A percentile compares a stretch with the other conserved stretches of the same genome.
These are phyloP conservation scores for Euzetes globulus DNA, from an alignment of 2,888 invertebrate genomes.

Conservation along the genomic window DNA sequence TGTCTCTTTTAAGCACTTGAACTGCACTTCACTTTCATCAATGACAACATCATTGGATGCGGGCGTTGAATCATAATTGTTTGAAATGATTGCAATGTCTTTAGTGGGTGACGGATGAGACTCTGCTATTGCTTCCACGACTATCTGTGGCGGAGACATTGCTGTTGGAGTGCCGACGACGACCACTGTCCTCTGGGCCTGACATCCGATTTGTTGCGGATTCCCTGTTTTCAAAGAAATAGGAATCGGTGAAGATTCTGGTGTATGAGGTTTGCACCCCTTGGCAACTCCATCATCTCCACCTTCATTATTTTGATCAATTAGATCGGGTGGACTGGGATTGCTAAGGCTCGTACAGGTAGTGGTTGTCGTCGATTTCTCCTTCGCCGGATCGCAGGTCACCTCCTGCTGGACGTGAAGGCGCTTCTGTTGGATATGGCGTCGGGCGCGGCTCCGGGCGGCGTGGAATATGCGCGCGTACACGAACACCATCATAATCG, in stretches of 20 bases:
- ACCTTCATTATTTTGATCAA: conserved; percentile 34
- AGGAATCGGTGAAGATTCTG: conserved; percentile 26
- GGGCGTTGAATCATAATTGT: conserved; percentile 15
- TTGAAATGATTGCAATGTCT: conserved; percentile 22
- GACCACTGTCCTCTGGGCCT: not conserved
- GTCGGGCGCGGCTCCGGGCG: conserved; percentile 79
- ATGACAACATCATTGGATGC: not conserved
- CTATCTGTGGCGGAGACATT: conserved; percentile 39
- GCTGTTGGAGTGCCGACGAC: conserved; percentile 35
- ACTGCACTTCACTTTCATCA: conserved; percentile 9
- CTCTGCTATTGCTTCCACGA: conserved; percentile 40
- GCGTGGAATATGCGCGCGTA: conserved; percentile 98
- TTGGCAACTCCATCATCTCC: conserved; percentile 28
- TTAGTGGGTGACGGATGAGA: conserved; percentile 3
- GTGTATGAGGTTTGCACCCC: conserved; percentile 8
- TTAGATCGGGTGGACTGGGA: conserved; percentile 41
- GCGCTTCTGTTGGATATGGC: conserved; percentile 55
- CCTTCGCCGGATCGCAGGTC: conserved; percentile 40
- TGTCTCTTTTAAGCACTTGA: conserved; percentile 17
- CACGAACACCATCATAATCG: conserved; percentile 98
- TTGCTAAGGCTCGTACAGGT: conserved; percentile 44
- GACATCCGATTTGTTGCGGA: not conserved
- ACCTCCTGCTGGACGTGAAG: conserved; percentile 22
- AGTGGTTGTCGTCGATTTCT: conserved; percentile 44
- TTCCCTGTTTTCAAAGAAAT: conserved; percentile 2